A percentile compares a stretch with the other conserved stretches of the same genome.
phyloP scores from a whole-genome alignment of 2,113 vertebrate genomes.

The Rhegmatorhina hoffmannsi region DNA sequence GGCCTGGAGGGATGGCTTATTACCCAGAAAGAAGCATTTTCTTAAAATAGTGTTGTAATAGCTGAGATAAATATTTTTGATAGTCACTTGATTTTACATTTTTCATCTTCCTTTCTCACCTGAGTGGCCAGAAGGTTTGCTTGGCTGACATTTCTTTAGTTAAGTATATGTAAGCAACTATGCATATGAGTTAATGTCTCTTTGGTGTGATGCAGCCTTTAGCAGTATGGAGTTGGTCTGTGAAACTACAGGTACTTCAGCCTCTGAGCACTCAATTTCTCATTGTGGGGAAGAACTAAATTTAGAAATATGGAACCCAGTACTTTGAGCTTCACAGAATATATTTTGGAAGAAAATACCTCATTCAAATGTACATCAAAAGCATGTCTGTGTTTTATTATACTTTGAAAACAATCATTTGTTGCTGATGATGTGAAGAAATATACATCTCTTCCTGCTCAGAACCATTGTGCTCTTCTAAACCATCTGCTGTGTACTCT shows the following conservation, averaged over 20 bases:
- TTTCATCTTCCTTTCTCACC: background rate
- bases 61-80: background rate
- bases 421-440: background rate
- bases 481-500: background rate
- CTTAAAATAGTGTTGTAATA: background rate
- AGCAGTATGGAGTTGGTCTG: background rate
- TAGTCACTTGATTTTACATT: background rate
- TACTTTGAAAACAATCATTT: background rate
- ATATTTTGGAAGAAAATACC: background rate
- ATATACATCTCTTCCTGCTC: background rate
- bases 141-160: background rate
- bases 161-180: background rate
- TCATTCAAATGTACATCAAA: background rate
- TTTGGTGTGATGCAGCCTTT: background rate
- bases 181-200: rapidly evolving
- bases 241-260: background rate
- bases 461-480: background rate
- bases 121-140: background rate
- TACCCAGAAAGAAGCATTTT: background rate
- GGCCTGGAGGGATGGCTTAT: background rate
- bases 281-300: background rate
- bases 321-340: background rate
- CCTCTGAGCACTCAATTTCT: background rate
- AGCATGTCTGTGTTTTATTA: background rate
- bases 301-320: background rate